phyloP scores from a whole-genome alignment of 2,113 vertebrate genomes.

The Fregetta grallaria region DNA sequence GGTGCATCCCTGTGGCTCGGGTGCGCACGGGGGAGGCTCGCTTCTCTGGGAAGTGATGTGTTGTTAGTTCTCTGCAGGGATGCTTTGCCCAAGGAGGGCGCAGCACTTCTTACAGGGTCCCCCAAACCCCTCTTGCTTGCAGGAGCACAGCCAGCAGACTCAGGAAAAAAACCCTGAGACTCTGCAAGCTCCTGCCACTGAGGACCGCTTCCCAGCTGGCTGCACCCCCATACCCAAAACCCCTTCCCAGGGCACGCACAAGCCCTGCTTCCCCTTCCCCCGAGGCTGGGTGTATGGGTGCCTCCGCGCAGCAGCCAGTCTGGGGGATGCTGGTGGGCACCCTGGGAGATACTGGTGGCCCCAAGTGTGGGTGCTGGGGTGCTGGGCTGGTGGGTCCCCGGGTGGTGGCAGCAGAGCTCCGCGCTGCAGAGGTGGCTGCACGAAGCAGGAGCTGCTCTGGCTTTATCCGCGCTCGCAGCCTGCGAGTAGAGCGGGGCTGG shows the following conservation, averaged over 20 bases:
- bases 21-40: fast-evolving
- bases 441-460: not conserved
- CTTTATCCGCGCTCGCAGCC: fast-evolving
- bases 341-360: not conserved
- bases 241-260: not conserved
- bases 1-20: not conserved
- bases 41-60: not conserved
- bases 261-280: not conserved
- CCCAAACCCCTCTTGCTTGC: fast-evolving
- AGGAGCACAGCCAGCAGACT: not conserved
- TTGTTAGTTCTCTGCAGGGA: not conserved
- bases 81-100: not conserved
- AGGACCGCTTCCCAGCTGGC: not conserved
- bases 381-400: not conserved
- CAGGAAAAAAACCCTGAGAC: too few species aligned
- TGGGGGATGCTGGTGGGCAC: not conserved
- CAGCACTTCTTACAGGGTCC: fast-evolving
- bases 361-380: not conserved
- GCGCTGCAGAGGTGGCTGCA: fast-evolving
- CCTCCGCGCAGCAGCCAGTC: too few species aligned
- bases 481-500: too few species aligned
- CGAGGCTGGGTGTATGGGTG: not conserved
- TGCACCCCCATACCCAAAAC: fast-evolving
- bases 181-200: not conserved
- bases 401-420: conserved; percentile 42